phyloP scores from a whole-genome alignment of 2,888 invertebrate genomes.

The Trachelus stipa region DNA sequence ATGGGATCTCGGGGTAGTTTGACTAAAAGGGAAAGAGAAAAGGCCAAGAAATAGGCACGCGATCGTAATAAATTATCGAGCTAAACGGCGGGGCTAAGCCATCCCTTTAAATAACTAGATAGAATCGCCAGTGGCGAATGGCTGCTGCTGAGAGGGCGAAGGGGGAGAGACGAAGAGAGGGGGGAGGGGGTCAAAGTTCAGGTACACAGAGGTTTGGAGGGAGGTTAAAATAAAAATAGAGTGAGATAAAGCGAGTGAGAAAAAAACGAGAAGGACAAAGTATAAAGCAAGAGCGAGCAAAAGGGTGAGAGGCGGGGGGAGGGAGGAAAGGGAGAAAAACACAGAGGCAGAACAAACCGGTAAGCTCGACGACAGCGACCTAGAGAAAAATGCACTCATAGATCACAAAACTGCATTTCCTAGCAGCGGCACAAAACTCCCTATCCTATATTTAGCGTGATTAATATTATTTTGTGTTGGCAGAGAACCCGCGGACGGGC shows the following conservation, averaged over 20 bases:
- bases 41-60: constrained; percentile 24
- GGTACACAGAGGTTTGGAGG: constrained; percentile 16
- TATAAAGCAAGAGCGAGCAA: neutral
- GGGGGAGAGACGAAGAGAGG: neutral
- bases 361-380: constrained; percentile 8
- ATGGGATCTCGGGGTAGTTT: neutral
- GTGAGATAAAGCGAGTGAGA: neutral
- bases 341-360: neutral
- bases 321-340: neutral
- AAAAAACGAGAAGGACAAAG: neutral
- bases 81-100: constrained; percentile 29
- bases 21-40: constrained; percentile 5
- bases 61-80: constrained; percentile 34
- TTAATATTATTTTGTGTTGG: constrained; percentile 30
- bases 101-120: constrained; percentile 37
- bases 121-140: constrained; percentile 30
- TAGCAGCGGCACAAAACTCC: constrained; percentile 24
- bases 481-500: constrained; percentile 16
- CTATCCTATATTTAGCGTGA: constrained; percentile 25
- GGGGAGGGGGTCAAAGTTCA: neutral
- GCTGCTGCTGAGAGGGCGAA: neutral
- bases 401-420: constrained; percentile 27
- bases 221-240: neutral
- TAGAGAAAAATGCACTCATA: constrained; percentile 32
- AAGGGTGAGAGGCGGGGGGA: too few relatives aligned